Evolutionary conservation across 2,888 invertebrate species (phyloP).

Genomic region (Cheilosia vulpina): DNA sequence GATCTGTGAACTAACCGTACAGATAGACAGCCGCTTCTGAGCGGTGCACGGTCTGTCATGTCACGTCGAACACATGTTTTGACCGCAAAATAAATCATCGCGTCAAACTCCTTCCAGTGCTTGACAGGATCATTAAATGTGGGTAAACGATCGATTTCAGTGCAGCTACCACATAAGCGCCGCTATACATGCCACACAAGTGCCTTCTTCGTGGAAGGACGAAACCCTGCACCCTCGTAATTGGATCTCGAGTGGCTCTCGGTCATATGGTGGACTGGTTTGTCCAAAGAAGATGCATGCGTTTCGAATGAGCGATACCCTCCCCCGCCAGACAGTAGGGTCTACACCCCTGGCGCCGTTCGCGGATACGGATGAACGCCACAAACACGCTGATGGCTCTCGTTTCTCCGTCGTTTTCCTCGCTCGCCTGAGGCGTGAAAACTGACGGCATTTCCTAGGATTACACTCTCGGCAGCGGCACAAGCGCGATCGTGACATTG

Average conservation of each 20-base stretch:
- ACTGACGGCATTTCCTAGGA: constrained; percentile 54
- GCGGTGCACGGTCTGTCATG: constrained; percentile 80
- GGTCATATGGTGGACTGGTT: constrained; percentile 45
- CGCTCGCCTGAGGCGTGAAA: constrained; percentile 58
- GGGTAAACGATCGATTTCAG: constrained; percentile 77
- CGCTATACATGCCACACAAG: constrained; percentile 53
- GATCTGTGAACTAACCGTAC: constrained; percentile 67
- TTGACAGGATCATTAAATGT: constrained; percentile 77
- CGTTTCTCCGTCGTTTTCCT: not conserved
- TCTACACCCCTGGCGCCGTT: constrained; percentile 73
- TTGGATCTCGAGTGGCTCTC: constrained; percentile 65
- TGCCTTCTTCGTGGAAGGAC: constrained; percentile 71
- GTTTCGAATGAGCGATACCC: constrained; percentile 65
- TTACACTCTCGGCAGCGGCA: constrained; percentile 1
- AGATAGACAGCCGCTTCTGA: constrained; percentile 57
- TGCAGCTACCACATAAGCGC: constrained; percentile 39
- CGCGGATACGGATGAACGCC: constrained; percentile 49
- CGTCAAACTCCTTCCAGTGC: constrained; percentile 73
- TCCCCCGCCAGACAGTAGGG: constrained; percentile 67
- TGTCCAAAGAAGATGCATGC: constrained; percentile 60
- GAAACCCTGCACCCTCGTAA: constrained; percentile 44
- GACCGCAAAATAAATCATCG: constrained; percentile 84
- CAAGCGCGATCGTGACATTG: constrained; percentile 46
- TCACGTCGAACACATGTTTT: constrained; percentile 84
- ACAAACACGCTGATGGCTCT: not conserved